These are phyloP conservation scores for Phthorimaea operculella DNA, from an alignment of 1,140 invertebrate species.

Conservation along the genomic window DNA sequence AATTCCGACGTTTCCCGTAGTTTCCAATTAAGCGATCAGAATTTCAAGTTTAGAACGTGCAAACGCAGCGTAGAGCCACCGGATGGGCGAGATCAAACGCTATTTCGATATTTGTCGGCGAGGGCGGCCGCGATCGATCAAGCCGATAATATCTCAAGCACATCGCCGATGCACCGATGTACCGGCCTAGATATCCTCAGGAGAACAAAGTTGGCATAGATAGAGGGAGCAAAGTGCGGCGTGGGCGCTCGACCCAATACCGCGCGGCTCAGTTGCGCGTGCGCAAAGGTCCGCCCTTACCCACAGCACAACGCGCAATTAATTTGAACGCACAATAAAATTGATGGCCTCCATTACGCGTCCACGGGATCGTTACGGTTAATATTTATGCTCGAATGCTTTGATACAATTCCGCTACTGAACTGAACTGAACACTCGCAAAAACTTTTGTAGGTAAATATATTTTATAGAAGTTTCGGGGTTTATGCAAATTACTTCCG, in stretches of 20 bases:
- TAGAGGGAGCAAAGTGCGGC: conserved; percentile 62
- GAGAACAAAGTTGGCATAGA: conserved; percentile 64
- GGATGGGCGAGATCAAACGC: conserved; percentile 2
- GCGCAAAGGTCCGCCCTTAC: conserved; percentile 29
- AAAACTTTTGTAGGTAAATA: no score
- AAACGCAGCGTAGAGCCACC: not conserved
- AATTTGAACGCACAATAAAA: conserved; percentile 22
- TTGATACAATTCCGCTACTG: not conserved
- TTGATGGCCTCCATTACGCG: conserved; percentile 27
- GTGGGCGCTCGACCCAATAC: conserved; percentile 64
- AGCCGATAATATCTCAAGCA: conserved; percentile 35
- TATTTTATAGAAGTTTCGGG: no score
- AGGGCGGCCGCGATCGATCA: conserved; percentile 20
- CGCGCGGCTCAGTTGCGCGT: conserved; percentile 36
- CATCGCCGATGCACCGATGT: conserved; percentile 36
- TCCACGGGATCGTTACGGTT: conserved; percentile 2
- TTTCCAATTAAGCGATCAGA: no score
- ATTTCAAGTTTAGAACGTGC: not conserved
- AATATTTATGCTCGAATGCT: not conserved
- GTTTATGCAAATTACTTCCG: no score
- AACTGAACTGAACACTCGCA: not conserved
- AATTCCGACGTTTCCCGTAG: no score
- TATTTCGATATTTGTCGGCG: conserved; percentile 17
- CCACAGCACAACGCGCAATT: conserved; percentile 35
- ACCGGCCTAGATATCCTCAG: conserved; percentile 56